These are phyloP conservation scores for Lasioglossum zephyrum DNA, from an alignment of 2,888 invertebrate species.

Conservation along the genomic window DNA sequence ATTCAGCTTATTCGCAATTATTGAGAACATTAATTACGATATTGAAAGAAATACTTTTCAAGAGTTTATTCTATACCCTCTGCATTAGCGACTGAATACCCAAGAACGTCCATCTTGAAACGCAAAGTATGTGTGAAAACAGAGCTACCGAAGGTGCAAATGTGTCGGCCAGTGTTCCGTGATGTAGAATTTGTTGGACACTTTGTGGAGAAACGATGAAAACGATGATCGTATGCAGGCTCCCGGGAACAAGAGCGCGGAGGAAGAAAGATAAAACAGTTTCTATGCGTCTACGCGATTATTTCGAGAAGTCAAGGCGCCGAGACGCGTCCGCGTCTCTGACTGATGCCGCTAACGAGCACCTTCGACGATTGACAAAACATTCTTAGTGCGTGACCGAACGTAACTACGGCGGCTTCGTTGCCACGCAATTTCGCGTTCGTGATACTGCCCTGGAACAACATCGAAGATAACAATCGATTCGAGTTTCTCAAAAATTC, in stretches of 20 bases:
- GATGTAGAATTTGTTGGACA: background rate
- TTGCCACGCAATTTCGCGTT: background rate
- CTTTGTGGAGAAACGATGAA: background rate
- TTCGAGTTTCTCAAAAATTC: background rate
- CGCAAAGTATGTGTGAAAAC: too few species aligned
- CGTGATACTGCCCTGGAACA: background rate
- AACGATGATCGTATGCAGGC: slow-evolving; percentile 2
- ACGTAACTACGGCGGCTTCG: slow-evolving; percentile 44
- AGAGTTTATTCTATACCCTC: background rate
- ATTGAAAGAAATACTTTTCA: background rate
- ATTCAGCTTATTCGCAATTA: too few species aligned
- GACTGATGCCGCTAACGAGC: slow-evolving; percentile 81
- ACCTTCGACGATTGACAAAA: slow-evolving; percentile 81
- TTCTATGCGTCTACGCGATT: slow-evolving; percentile 70
- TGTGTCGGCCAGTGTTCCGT: background rate
- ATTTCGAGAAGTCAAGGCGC: slow-evolving; percentile 77
- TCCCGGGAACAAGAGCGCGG: slow-evolving; percentile 20
- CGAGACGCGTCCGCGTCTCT: slow-evolving; percentile 69
- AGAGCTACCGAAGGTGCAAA: background rate
- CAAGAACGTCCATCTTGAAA: too few species aligned
- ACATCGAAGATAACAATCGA: background rate
- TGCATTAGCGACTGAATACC: background rate
- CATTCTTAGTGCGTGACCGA: slow-evolving; percentile 77
- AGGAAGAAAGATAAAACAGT: slow-evolving; percentile 47
- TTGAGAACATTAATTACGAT: too few species aligned